Percentiles rank a stretch among this genome's conserved stretches.
phyloP scores from a whole-genome alignment of 1,140 invertebrate genomes.

The Eueides isabella region DNA sequence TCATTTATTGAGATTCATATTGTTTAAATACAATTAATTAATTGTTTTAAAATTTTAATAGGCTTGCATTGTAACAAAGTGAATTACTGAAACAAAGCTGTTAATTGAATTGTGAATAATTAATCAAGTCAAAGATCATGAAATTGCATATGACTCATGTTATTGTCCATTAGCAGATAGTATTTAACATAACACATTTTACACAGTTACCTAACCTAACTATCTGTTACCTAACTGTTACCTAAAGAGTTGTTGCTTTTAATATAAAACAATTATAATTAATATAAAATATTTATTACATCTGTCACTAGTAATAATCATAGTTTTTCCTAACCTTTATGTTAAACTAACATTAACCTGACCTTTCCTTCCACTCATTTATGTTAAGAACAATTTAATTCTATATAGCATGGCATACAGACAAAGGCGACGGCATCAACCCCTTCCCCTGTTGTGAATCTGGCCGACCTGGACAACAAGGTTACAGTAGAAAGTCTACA shows the following conservation, averaged over 20 bases:
- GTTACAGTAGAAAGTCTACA: constrained; percentile 87
- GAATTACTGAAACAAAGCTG: background rate
- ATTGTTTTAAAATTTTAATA: background rate
- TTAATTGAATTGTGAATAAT: constrained; percentile 17
- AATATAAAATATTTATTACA: background rate
- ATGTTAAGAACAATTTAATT: constrained; percentile 71
- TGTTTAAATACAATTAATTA: background rate
- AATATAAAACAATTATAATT: background rate
- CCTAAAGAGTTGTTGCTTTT: background rate
- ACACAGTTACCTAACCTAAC: no score
- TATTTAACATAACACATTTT: background rate
- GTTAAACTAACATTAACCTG: constrained; percentile 45
- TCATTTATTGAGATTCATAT: background rate
- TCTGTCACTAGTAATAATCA: background rate
- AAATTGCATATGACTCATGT: constrained; percentile 17
- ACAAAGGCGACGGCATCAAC: constrained; percentile 93
- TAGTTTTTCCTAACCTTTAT: constrained; percentile 21
- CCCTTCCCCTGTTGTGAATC: constrained; percentile 90
- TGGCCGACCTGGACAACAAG: constrained; percentile 87
- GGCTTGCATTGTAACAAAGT: background rate
- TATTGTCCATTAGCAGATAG: constrained; percentile 15
- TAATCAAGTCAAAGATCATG: constrained; percentile 21
- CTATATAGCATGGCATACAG: constrained; percentile 81
- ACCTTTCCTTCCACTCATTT: constrained; percentile 48
- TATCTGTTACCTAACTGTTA: no score